These are phyloP conservation scores for Drosophila trapezifrons DNA, from an alignment of 1,140 invertebrate genomes.

Conservation along the genomic window DNA sequence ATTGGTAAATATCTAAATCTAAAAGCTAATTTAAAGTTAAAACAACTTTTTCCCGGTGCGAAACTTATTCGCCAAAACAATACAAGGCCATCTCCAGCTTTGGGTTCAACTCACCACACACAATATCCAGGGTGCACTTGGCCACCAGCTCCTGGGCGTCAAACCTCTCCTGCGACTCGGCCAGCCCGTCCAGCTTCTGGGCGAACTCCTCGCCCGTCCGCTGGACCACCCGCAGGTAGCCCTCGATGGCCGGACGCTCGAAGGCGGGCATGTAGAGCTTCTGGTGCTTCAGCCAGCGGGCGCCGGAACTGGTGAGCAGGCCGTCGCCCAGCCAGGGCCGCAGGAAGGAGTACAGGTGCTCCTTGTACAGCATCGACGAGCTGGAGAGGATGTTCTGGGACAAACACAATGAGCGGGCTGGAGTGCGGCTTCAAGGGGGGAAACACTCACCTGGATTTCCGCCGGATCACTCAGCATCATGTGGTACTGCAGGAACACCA, in stretches of 20 bases:
- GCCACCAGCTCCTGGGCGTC: constrained; percentile 86
- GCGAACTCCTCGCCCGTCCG: constrained; percentile 63
- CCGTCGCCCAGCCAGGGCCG: constrained; percentile 80
- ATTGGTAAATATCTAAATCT: neutral
- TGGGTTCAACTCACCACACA: constrained; percentile 59
- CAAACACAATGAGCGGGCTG: constrained; percentile 16
- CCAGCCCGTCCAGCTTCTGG: constrained; percentile 55
- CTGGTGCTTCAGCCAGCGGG: constrained; percentile 81
- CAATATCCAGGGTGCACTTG: constrained; percentile 89
- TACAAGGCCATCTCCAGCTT: neutral
- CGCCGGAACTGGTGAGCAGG: constrained; percentile 76
- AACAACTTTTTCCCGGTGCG: neutral
- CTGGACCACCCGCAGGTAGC: constrained; percentile 73
- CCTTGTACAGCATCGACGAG: constrained; percentile 74
- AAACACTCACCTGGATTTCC: constrained; percentile 74
- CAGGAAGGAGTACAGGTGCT: constrained; percentile 79
- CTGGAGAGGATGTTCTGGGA: constrained; percentile 73
- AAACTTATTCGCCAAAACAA: neutral
- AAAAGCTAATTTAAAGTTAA: too few species aligned
- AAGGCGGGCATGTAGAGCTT: constrained; percentile 82
- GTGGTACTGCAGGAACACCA: constrained; percentile 79
- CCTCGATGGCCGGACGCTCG: constrained; percentile 76
- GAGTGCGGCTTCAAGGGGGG: neutral
- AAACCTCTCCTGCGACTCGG: constrained; percentile 50
- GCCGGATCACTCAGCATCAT: constrained; percentile 80